Evolutionary conservation across 2,888 invertebrate species (phyloP).

Genomic region (Rhodophaea formosa): DNA sequence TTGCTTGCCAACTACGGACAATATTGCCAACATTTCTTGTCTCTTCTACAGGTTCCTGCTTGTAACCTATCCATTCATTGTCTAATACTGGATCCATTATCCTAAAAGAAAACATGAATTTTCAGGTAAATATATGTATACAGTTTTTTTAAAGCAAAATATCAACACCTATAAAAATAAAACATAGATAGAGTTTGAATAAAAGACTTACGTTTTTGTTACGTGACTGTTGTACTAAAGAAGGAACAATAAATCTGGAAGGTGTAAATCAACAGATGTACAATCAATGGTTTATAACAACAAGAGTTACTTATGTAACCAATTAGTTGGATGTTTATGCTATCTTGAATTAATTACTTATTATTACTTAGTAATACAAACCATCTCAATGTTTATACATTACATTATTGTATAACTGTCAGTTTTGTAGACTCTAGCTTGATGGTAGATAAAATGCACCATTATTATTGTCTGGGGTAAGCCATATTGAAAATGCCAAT

Average conservation of each 20-base stretch:
- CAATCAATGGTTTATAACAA: constrained; percentile 8
- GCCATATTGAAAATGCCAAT: constrained; percentile 70
- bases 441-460: neutral
- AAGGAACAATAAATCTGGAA: constrained; percentile 1
- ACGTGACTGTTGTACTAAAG: constrained; percentile 4
- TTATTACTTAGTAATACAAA: neutral
- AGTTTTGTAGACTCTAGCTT: neutral
- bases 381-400: neutral
- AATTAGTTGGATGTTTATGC: constrained; percentile 14
- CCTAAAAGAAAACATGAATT: constrained; percentile 27
- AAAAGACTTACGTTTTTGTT: neutral
- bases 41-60: constrained; percentile 65
- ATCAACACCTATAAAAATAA: too few relatives aligned
- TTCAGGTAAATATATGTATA: neutral
- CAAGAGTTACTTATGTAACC: constrained; percentile 13
- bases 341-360: constrained; percentile 13
- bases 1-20: constrained; percentile 72
- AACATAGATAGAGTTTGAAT: neutral
- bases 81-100: constrained; percentile 70
- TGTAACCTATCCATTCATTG: constrained; percentile 66
- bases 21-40: constrained; percentile 60
- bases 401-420: neutral
- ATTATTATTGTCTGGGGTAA: constrained; percentile 30
- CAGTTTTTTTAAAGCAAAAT: neutral
- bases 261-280: constrained; percentile 17